Conservation (phyloP, 2,888 invertebrate genomes). For the Harpalus rubripes region DNA sequence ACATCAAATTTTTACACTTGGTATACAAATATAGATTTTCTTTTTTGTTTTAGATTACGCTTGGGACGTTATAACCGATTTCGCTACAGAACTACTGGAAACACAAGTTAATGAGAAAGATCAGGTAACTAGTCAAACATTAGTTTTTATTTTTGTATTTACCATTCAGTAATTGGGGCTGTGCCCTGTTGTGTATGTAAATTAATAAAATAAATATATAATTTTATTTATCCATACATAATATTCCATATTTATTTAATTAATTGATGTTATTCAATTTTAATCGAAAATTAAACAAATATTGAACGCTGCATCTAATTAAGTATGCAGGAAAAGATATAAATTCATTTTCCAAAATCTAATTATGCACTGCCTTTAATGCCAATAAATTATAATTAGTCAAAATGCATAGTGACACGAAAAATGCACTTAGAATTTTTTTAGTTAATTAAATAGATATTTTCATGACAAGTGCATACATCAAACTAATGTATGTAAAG, state of each 20-base stretch:
- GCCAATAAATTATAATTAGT: neutral
- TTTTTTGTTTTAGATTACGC: constrained; percentile 83
- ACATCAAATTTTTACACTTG: no score
- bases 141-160: no score
- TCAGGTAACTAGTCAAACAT: constrained; percentile 75
- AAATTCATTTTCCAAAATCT: neutral
- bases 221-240: constrained; percentile 11
- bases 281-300: neutral
- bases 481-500: neutral
- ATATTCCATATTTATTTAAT: neutral
- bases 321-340: neutral
- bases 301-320: neutral
- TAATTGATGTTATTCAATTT: neutral
- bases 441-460: neutral
- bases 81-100: constrained; percentile 89
- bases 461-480: neutral
- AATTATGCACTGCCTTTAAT: neutral
- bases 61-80: constrained; percentile 91
- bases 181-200: no score
- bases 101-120: constrained; percentile 81
- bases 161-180: no score
- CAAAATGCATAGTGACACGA: neutral
- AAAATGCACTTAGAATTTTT: neutral
- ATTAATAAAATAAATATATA: no score
- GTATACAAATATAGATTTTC: neutral